These are phyloP conservation scores for Eupelmus urozonus DNA, from an alignment of 2,888 invertebrate species.

Conservation along the genomic window DNA sequence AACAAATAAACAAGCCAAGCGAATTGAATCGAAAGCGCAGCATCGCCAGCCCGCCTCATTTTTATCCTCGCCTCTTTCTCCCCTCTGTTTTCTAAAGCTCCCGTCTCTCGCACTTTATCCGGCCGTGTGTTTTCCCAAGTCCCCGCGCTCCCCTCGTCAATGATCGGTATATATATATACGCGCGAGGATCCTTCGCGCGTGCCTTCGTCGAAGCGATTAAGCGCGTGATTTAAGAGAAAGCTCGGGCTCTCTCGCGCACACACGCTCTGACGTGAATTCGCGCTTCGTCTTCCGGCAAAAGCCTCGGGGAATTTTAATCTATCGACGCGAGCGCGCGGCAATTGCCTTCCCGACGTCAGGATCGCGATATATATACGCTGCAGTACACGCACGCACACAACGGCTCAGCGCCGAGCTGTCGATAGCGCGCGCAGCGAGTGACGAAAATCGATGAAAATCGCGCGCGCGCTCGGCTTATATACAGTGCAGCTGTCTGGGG, in stretches of 20 bases:
- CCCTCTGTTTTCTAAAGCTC: too few relatives aligned
- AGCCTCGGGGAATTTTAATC: conserved; percentile 65
- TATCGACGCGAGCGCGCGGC: conserved; percentile 64
- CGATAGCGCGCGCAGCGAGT: conserved; percentile 58
- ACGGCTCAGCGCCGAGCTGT: conserved; percentile 23
- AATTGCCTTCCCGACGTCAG: conserved; percentile 58
- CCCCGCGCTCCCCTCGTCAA: not conserved
- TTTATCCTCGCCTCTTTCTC: too few relatives aligned
- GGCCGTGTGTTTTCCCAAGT: not conserved
- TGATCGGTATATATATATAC: conserved; percentile 22
- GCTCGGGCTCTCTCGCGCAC: conserved; percentile 31
- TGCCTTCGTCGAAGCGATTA: conserved; percentile 65
- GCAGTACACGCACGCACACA: conserved; percentile 1
- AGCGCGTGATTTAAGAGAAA: conserved; percentile 64
- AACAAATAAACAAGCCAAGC: too few relatives aligned
- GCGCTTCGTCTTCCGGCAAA: conserved; percentile 24
- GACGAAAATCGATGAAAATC: conserved; percentile 63
- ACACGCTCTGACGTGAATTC: not conserved
- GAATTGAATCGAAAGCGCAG: too few relatives aligned
- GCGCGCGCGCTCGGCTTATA: conserved; percentile 47
- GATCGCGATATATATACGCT: conserved; percentile 10
- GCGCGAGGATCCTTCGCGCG: conserved; percentile 37
- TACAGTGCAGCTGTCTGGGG: not conserved
- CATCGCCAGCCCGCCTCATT: too few relatives aligned
- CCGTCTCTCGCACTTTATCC: conserved; percentile 25